A percentile compares a stretch with the other conserved stretches of the same genome.
These are phyloP conservation scores for Notocelia uddmanniana DNA, from an alignment of 2,888 invertebrate species.

Conservation along the genomic window DNA sequence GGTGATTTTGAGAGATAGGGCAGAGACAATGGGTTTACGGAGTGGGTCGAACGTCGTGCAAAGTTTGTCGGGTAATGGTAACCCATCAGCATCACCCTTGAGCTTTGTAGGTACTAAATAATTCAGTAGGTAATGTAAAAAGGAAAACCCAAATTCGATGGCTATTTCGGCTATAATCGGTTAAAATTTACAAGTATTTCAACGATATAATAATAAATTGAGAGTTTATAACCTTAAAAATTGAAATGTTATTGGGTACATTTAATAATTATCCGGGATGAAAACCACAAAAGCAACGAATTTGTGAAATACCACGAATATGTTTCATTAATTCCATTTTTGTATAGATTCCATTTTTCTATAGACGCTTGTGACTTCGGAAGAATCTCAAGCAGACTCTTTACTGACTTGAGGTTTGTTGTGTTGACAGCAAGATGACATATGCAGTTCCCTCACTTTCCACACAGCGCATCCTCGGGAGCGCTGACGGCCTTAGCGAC, in stretches of 20 bases:
- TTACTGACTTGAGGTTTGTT: too few species aligned
- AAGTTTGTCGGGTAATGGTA: conserved; percentile 5
- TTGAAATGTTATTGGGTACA: neutral
- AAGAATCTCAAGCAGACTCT: too few species aligned
- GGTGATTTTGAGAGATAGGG: conserved; percentile 71
- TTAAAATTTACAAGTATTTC: neutral
- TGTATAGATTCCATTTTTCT: too few species aligned
- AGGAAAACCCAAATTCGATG: neutral
- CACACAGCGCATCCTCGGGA: too few species aligned
- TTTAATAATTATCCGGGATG: neutral
- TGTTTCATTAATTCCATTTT: too few species aligned
- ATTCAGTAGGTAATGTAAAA: neutral
- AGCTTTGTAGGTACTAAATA: neutral
- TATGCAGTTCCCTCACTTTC: too few species aligned
- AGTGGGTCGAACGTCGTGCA: conserved; percentile 17
- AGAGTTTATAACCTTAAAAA: neutral
- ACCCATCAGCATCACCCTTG: neutral
- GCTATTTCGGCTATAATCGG: neutral
- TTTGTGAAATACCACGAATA: too few species aligned
- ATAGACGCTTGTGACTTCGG: too few species aligned
- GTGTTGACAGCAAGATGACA: too few species aligned
- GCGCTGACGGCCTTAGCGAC: too few species aligned
- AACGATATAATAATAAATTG: neutral
- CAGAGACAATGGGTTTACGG: conserved; percentile 43
- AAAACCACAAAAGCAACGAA: neutral